Evolutionary conservation across 1,140 invertebrate genomes (phyloP), one percentile per base, ranked within the genome.

Genomic region (Drosophila nigromelanica): DNA sequence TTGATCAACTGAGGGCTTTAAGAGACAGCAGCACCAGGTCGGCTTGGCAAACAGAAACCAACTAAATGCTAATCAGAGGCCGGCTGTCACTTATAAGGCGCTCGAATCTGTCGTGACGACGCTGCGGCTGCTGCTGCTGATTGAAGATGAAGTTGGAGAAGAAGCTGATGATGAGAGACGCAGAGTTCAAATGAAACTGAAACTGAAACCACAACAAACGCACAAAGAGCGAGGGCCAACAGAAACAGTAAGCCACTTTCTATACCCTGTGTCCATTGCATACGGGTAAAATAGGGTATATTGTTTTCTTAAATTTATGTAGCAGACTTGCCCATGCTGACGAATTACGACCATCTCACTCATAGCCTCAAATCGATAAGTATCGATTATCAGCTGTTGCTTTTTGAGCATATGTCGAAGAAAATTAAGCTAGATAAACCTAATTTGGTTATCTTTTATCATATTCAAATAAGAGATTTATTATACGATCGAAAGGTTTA

Each of bases 31-130:
- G 40, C 76, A 82, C 82, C 78, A 67, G 72, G 67, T 37, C 69
- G 62, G 62, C 74, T 85, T 76, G 86, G 73, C 86, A 77, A 90
- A 76, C 81, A 61, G 71, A 76, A 85, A 81, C 77, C 82, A 80
- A 91, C 90, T 91, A 91, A 91, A 91, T 91, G 90, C 73, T 90
- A 90, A 91, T 91, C 90, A 91, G 67, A 76, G 52, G 35, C 55
- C 55, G 68, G 47, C 52, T 74, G 62, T 78, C 80, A 77, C 86
- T 91, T 86, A 82, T 86, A 86, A 73, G 71, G 35, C 66, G 51
- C 27, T 58, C 56, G 37, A 55, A 60, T 55, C 58, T 76, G 61
- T 78, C 75, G 78, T 50, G 27, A 43, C 30, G n/a, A 14, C 4
- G 55, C 24, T 51, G 12, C 33, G 6, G 35, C 51, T 21, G 48